A percentile compares a stretch with the other conserved stretches of the same genome.
Conservation (phyloP, 2,888 invertebrate species). For the Erebia palarica region DNA sequence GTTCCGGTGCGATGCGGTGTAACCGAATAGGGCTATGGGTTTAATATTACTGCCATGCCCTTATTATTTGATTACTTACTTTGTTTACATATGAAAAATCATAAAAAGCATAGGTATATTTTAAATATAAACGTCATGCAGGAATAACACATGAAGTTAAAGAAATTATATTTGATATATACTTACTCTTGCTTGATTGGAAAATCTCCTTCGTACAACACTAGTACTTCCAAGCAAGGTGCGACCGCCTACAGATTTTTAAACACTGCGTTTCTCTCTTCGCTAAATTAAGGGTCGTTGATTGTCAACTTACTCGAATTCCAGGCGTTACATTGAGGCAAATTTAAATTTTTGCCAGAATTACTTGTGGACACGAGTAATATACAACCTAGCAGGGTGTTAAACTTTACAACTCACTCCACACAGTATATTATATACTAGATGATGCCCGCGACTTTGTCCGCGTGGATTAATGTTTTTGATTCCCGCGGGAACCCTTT, state of each 20-base stretch:
- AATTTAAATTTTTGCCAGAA: constrained; percentile 14
- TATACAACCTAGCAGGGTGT: background rate
- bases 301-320: constrained; percentile 11
- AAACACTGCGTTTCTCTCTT: constrained; percentile 8
- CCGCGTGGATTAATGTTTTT: no score
- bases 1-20: no score
- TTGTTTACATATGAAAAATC: no score
- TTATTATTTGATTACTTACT: no score
- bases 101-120: no score
- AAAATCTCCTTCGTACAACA: background rate
- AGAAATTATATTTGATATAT: background rate
- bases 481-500: no score
- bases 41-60: no score
- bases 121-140: background rate
- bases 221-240: constrained; percentile 4
- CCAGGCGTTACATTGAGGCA: background rate
- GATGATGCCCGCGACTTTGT: no score
- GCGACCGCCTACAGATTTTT: constrained; percentile 16
- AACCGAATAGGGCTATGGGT: no score
- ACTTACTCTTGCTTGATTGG: background rate
- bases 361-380: background rate
- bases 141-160: background rate
- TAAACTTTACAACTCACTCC: background rate
- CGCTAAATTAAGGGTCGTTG: constrained; percentile 9
- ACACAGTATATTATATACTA: no score